These are phyloP conservation scores for Setipinna tenuifilis DNA, from an alignment of 2,797 vertebrate genomes.

Conservation along the genomic window DNA sequence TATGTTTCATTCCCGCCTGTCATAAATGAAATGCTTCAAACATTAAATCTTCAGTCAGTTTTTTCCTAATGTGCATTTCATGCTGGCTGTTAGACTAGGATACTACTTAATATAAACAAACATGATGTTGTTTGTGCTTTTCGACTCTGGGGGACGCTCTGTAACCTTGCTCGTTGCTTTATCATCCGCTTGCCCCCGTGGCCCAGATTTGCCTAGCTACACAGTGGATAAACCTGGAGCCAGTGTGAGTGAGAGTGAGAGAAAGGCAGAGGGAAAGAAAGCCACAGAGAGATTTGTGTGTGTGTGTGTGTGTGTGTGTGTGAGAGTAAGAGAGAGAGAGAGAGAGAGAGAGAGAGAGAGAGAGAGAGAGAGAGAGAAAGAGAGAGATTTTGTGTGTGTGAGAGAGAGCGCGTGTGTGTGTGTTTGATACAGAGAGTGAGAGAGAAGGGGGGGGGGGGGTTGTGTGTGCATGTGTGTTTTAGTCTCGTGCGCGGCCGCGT, in stretches of 20 bases:
- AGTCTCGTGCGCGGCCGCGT: constrained; percentile 15
- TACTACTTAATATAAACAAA: neutral
- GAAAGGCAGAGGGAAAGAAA: constrained; percentile 32
- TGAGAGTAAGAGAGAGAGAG: neutral
- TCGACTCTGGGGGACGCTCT: constrained; percentile 64
- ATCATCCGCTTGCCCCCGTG: neutral
- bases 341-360: constrained; percentile 21
- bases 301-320: constrained; percentile 44
- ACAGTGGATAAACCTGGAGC: constrained; percentile 35
- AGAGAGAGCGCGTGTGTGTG: neutral
- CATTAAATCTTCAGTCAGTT: neutral
- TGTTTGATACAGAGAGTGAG: neutral
- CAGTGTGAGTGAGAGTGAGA: constrained; percentile 58
- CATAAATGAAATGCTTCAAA: neutral
- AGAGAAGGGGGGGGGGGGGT: neutral
- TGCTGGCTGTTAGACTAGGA: neutral
- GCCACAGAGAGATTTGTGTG: constrained; percentile 16
- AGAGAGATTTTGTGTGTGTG: neutral
- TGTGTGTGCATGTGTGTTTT: neutral
- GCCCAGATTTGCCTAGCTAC: constrained; percentile 15
- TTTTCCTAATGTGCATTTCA: no score
- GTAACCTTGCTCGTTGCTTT: constrained; percentile 39
- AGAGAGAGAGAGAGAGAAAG: neutral
- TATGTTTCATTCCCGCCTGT: neutral
- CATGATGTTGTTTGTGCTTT: constrained; percentile 41